phyloP scores from a whole-genome alignment of 2,888 invertebrate genomes.

The Sphecodes monilicornis region DNA sequence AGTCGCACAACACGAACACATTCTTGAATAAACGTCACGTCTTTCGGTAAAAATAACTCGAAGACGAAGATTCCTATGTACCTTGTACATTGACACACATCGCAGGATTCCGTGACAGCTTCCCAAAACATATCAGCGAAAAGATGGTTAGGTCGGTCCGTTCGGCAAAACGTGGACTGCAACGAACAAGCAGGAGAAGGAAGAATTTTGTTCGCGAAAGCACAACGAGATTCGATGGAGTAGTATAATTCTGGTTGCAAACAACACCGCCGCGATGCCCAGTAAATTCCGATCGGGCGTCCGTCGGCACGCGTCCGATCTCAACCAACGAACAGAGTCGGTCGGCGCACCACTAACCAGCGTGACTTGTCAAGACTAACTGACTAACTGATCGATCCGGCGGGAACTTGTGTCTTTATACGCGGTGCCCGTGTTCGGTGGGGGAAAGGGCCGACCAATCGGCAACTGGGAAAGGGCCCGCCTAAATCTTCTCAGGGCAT shows the following conservation, averaged over 20 bases:
- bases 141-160: background rate
- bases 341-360: background rate
- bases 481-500: constrained; percentile 69
- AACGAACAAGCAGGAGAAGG: background rate
- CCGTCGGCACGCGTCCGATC: constrained; percentile 18
- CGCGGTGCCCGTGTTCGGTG: constrained; percentile 25
- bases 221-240: background rate
- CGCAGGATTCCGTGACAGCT: constrained; percentile 81
- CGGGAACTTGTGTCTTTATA: constrained; percentile 51
- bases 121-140: constrained; percentile 81
- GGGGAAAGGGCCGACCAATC: constrained; percentile 75
- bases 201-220: background rate
- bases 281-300: background rate
- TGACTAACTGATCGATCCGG: constrained; percentile 38
- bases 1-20: constrained; percentile 7
- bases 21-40: background rate
- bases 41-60: background rate
- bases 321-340: background rate
- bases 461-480: constrained; percentile 69
- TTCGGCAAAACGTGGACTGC: background rate
- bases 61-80: constrained; percentile 67
- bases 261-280: background rate
- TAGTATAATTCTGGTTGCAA: background rate
- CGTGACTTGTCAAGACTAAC: constrained; percentile 36
- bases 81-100: constrained; percentile 84